phyloP scores from a whole-genome alignment of 2,888 invertebrate genomes.

The Adelphocoris suturalis region DNA sequence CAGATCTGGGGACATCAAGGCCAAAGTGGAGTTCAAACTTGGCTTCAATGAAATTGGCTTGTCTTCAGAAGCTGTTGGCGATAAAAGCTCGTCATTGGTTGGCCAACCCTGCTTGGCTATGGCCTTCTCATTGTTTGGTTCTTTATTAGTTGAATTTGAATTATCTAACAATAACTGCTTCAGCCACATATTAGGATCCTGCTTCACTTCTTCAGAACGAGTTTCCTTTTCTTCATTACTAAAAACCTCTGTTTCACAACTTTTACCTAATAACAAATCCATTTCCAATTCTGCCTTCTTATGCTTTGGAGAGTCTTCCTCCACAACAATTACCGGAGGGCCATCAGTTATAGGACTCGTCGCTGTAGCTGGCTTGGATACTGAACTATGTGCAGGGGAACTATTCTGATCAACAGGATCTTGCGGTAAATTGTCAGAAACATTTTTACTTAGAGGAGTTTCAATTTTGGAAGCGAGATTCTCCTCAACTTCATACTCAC shows the following conservation, averaged over 20 bases:
- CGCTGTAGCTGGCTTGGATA: neutral
- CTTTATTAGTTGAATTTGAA: neutral
- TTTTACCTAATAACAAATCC: constrained; percentile 61
- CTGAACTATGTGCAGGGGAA: constrained; percentile 10
- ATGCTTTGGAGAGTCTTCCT: constrained; percentile 65
- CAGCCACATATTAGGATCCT: constrained; percentile 55
- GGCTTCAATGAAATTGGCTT: constrained; percentile 58
- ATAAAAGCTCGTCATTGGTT: constrained; percentile 65
- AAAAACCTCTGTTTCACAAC: neutral
- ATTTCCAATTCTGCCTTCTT: constrained; percentile 71
- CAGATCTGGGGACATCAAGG: constrained; percentile 75
- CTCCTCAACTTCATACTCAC: neutral
- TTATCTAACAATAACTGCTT: constrained; percentile 55
- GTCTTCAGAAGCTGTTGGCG: constrained; percentile 29
- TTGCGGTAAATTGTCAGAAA: neutral
- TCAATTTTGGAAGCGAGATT: neutral
- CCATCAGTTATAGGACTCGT: constrained; percentile 34
- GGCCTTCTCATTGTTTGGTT: neutral
- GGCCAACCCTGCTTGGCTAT: constrained; percentile 65
- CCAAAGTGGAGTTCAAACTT: constrained; percentile 74
- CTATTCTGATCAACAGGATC: neutral
- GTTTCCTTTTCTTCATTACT: neutral
- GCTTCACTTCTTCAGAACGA: constrained; percentile 51
- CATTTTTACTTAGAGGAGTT: neutral
- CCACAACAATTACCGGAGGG: constrained; percentile 61